phyloP scores from a whole-genome alignment of 2,888 invertebrate species.

The Drosophila tanythrix region DNA sequence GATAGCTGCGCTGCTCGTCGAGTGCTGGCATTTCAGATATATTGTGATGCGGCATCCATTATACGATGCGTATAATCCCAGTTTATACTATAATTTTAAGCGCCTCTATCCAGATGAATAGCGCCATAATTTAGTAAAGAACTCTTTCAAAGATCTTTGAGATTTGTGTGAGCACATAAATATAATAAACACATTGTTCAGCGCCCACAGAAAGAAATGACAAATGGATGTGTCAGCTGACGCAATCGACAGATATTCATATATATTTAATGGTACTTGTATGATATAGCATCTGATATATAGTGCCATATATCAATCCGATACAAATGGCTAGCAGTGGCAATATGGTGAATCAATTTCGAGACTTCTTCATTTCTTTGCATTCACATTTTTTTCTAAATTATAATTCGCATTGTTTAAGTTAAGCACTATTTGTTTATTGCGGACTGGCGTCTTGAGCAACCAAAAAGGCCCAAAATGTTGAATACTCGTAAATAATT shows the following conservation, averaged over 20 bases:
- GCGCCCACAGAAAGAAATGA: constrained; percentile 19
- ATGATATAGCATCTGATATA: constrained; percentile 10
- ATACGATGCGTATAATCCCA: constrained; percentile 88
- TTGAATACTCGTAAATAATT: constrained; percentile 71
- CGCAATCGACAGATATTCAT: constrained; percentile 22
- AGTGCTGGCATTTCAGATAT: constrained; percentile 89
- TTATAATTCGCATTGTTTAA: constrained; percentile 75
- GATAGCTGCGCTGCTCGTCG: constrained; percentile 86
- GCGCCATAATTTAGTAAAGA: neutral
- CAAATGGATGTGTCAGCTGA: constrained; percentile 34
- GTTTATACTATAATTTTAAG: constrained; percentile 81
- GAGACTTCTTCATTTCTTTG: constrained; percentile 45
- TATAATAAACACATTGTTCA: constrained; percentile 4
- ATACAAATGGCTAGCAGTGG: constrained; percentile 68
- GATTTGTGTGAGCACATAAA: neutral
- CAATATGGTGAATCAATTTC: constrained; percentile 63
- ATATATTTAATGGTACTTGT: constrained; percentile 4
- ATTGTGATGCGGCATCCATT: constrained; percentile 88
- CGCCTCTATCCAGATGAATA: constrained; percentile 63
- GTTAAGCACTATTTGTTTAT: constrained; percentile 70
- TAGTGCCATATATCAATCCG: constrained; percentile 39
- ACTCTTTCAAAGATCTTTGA: neutral
- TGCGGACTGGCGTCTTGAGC: constrained; percentile 23
- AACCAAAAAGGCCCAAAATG: constrained; percentile 35
- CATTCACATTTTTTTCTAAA: constrained; percentile 64